These are phyloP conservation scores for Tromatobia lineatoria DNA, from an alignment of 2,888 invertebrate genomes.

Conservation along the genomic window DNA sequence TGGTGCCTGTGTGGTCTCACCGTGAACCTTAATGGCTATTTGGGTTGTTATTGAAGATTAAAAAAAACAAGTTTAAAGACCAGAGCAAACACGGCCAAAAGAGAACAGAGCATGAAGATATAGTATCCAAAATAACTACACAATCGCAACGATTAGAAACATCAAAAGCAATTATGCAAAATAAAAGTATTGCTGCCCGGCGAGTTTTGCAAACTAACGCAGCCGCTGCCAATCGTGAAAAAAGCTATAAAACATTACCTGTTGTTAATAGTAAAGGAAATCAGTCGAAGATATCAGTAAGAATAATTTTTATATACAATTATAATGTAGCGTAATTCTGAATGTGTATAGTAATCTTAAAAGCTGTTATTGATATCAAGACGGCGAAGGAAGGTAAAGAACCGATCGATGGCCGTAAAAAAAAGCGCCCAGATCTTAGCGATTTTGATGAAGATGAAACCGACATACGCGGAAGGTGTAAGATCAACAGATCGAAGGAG, in stretches of 20 bases:
- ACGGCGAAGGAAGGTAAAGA: background rate
- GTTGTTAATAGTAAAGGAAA: conserved; percentile 1
- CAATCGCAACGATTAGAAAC: no score
- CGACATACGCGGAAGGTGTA: background rate
- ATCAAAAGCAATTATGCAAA: no score
- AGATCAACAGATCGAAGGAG: background rate
- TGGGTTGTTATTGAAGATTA: no score
- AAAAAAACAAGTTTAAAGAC: no score
- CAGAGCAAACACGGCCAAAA: background rate
- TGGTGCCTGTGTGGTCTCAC: no score
- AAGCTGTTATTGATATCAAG: background rate
- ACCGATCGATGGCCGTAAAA: background rate
- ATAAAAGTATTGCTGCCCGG: background rate
- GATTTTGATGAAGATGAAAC: background rate
- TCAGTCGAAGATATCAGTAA: background rate
- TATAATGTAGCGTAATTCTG: conserved; percentile 1
- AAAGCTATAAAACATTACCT: background rate
- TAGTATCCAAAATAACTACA: background rate
- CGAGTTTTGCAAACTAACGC: background rate
- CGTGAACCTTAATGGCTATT: no score
- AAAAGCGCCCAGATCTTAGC: background rate
- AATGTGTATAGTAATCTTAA: background rate
- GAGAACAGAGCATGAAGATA: background rate
- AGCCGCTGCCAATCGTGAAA: background rate
- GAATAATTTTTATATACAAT: conserved; percentile 1